Percentiles rank a stretch among this genome's conserved stretches.
phyloP scores from a whole-genome alignment of 1,140 invertebrate species.

The Thaumetopoea pityocampa region DNA sequence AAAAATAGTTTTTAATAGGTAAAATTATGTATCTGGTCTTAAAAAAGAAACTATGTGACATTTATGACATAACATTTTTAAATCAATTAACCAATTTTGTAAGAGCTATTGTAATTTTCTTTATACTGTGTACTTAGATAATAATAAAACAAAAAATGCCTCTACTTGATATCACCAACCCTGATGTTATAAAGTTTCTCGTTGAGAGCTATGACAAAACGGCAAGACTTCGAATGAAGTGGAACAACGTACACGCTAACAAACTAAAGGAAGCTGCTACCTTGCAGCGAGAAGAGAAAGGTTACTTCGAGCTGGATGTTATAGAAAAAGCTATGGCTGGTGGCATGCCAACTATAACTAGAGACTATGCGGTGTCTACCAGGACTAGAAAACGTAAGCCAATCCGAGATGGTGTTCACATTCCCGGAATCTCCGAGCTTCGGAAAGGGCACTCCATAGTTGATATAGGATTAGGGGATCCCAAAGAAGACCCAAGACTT shows the following conservation, averaged over 20 bases:
- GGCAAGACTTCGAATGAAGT: conserved; percentile 26
- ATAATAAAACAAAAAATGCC: too few species aligned
- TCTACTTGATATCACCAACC: conserved; percentile 32
- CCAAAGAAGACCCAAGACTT: conserved; percentile 29
- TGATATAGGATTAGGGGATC: conserved; percentile 26
- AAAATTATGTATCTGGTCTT: too few species aligned
- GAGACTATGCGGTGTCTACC: conserved; percentile 19
- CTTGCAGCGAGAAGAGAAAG: conserved; percentile 22
- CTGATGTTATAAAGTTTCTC: conserved; percentile 31
- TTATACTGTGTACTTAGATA: too few species aligned
- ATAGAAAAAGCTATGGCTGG: conserved; percentile 17
- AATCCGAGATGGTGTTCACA: conserved; percentile 18
- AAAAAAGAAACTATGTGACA: too few species aligned
- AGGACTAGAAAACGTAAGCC: conserved; percentile 18
- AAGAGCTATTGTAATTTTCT: too few species aligned
- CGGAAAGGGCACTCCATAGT: too few species aligned
- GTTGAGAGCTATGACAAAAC: conserved; percentile 36
- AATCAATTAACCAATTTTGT: too few species aligned
- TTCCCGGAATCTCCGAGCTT: too few species aligned
- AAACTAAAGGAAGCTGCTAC: conserved; percentile 27
- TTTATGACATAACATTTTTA: too few species aligned
- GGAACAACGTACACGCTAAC: conserved; percentile 25
- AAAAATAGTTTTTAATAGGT: too few species aligned
- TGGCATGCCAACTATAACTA: conserved; percentile 26
- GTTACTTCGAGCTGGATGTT: conserved; percentile 26